These are phyloP conservation scores for Cephus pygmeus DNA, from an alignment of 2,888 invertebrate genomes.

Conservation along the genomic window DNA sequence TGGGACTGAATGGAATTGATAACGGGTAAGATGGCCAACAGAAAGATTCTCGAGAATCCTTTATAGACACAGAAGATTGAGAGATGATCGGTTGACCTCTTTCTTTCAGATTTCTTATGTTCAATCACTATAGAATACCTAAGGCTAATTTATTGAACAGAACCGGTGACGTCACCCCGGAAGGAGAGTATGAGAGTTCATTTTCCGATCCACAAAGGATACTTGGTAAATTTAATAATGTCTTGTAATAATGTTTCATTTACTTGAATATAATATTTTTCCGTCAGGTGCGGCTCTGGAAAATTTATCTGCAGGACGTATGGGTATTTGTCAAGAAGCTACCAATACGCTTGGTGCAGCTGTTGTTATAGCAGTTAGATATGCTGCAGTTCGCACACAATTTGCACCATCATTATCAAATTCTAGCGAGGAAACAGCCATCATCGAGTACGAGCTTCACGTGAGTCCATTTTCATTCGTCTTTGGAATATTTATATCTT, in stretches of 20 bases:
- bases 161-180: slow-evolving; percentile 88
- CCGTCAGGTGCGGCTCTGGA: slow-evolving; percentile 79
- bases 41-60: neutral
- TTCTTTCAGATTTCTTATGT: slow-evolving; percentile 80
- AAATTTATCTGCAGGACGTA: slow-evolving; percentile 85
- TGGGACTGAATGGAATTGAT: slow-evolving; percentile 91
- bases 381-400: slow-evolving; percentile 83
- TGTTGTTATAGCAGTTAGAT: slow-evolving; percentile 81
- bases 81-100: slow-evolving; percentile 16
- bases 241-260: neutral
- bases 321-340: slow-evolving; percentile 78
- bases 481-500: neutral
- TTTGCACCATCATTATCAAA: slow-evolving; percentile 69
- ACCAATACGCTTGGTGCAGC: slow-evolving; percentile 78
- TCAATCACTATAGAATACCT: slow-evolving; percentile 89
- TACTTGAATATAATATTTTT: neutral
- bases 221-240: slow-evolving; percentile 69
- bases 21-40: slow-evolving; percentile 76
- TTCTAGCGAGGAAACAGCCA: slow-evolving; percentile 74
- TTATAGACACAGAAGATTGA: neutral
- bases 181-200: slow-evolving; percentile 90
- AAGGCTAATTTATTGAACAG: slow-evolving; percentile 86
- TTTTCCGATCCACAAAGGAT: slow-evolving; percentile 89
- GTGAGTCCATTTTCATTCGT: slow-evolving; percentile 66
- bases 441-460: slow-evolving; percentile 86